phyloP scores from a whole-genome alignment of 2,888 invertebrate species.

The Parochlus steinenii region DNA sequence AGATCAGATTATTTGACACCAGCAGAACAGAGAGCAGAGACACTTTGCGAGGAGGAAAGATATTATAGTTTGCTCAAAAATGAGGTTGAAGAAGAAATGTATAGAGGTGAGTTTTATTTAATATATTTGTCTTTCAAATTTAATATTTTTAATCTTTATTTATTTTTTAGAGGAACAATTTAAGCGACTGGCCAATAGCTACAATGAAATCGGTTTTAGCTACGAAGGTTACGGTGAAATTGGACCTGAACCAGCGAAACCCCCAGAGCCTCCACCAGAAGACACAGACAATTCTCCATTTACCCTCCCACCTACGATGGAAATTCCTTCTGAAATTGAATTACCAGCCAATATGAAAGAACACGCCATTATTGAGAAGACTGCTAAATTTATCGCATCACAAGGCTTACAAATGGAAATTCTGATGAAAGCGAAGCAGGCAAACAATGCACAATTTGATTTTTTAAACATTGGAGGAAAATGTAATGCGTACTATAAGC shows the following conservation, averaged over 20 bases:
- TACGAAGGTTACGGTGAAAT: constrained; percentile 42
- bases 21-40: constrained; percentile 67
- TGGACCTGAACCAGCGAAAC: constrained; percentile 31
- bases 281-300: constrained; percentile 72
- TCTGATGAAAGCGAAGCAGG: constrained; percentile 91
- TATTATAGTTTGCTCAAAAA: constrained; percentile 78
- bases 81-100: constrained; percentile 74
- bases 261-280: constrained; percentile 27
- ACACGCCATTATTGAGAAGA: constrained; percentile 90
- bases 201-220: constrained; percentile 60
- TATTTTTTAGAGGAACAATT: constrained; percentile 68
- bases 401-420: constrained; percentile 99
- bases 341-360: constrained; percentile 76
- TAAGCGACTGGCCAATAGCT: constrained; percentile 46
- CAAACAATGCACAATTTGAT: constrained; percentile 80
- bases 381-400: constrained; percentile 68
- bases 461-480: constrained; percentile 77
- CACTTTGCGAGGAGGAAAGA: constrained; percentile 87
- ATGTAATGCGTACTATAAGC: constrained; percentile 79
- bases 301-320: constrained; percentile 50
- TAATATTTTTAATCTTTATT: constrained; percentile 5
- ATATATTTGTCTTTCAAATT: constrained; percentile 6
- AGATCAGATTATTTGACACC: constrained; percentile 44
- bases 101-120: constrained; percentile 52
- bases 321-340: constrained; percentile 56